Base-by-base conservation (phyloP, 2,888 invertebrate species). In the Parelbella ahira region DNA sequence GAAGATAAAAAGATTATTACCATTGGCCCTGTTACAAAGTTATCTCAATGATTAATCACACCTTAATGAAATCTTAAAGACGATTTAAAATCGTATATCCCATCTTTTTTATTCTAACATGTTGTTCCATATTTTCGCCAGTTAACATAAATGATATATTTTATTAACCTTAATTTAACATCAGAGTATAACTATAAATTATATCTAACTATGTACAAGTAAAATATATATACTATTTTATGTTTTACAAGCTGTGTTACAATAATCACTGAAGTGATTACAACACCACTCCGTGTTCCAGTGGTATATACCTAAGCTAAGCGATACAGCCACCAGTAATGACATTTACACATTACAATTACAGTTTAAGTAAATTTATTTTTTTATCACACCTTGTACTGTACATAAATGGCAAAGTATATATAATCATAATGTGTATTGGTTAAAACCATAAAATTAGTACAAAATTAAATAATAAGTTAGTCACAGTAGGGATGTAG, bases 301-400 rank as follows among this genome's bases (percentile, higher is more conserved):
- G 54, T 56, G 58, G 28, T 34, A 36, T 38, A 23, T n/a, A 3
- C 58, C n/a, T 61, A 64, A 64, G 60, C 60, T 66, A 67, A 65
- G 63, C 57, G 57, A 58, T 58, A 59, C 48, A 51, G 47, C 62
- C 64, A 61, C 60, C 64, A 54, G 50, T 49, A 51, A 50, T n/a
- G 51, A 57, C 48, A 32, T 55, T 37, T 63, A 58, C 60, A 63
- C 57, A 20, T 19, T 29, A n/a, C n/a, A 64, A 52, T 48, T 33
- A 43, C 54, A 48, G n/a, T 53, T 48, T 50, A 50, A 49, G 47
- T 46, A 51, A 49, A 33, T 49, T 52, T 50, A 56, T 56, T 54
- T 51, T 60, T 63, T 69, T 77, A 78, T 76, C 76, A 79, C 76
- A 74, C 76, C 74, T 79, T 78, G 74, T 78, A 80, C 75, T 77